Evolutionary conservation across 2,113 vertebrate genomes (phyloP).

Genomic region (Triplophysa rosa): DNA sequence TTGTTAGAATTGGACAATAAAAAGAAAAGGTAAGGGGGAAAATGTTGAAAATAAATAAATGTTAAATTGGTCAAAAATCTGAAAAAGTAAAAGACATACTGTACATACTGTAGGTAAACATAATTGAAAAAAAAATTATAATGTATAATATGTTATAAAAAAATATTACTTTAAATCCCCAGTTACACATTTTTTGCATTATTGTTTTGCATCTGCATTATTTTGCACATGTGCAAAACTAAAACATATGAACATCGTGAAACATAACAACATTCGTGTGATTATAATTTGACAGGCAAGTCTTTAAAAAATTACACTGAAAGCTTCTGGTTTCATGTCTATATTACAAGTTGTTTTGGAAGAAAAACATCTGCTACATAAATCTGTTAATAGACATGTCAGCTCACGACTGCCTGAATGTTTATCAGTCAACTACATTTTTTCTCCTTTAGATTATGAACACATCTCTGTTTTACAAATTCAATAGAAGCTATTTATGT

Average conservation of each 20-base stretch:
- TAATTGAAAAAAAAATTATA: too few relatives aligned
- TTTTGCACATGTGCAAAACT: background rate
- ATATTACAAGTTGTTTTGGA: conserved; percentile 3
- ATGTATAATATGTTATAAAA: too few relatives aligned
- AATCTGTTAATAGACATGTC: background rate
- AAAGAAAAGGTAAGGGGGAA: background rate
- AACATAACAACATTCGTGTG: too few relatives aligned
- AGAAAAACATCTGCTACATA: conserved; percentile 3
- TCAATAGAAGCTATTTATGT: conserved; percentile 1
- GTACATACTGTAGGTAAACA: too few relatives aligned
- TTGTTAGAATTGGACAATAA: conserved; percentile 8
- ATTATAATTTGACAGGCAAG: background rate
- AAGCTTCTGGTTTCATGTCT: background rate
- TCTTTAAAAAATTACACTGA: too few relatives aligned
- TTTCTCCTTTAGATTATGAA: conserved; percentile 3
- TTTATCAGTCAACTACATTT: conserved; percentile 4
- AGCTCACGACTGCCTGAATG: background rate
- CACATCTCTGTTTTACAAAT: background rate
- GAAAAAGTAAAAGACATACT: too few relatives aligned
- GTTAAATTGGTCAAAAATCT: too few relatives aligned
- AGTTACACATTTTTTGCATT: background rate
- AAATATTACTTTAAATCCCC: too few relatives aligned
- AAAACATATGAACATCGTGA: background rate
- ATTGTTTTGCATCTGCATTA: too few relatives aligned
- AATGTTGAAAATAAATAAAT: too few relatives aligned